phyloP scores from a whole-genome alignment of 2,888 invertebrate species.

The Leucophenga montana region DNA sequence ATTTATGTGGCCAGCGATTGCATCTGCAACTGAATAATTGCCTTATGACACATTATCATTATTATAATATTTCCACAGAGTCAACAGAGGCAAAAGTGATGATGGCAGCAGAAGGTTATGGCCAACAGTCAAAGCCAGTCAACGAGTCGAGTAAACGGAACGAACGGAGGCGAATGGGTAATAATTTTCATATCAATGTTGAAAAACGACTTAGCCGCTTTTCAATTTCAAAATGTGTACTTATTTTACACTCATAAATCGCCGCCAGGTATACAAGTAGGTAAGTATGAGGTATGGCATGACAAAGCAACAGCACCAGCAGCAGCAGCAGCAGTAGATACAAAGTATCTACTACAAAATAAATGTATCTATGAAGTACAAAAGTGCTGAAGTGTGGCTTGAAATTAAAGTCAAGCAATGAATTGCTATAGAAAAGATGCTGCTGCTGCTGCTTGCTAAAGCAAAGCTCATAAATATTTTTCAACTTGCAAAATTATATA shows the following conservation, averaged over 20 bases:
- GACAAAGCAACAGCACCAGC: not conserved
- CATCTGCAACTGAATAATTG: slow-evolving; percentile 63
- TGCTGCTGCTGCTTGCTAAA: not conserved
- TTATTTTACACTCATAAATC: slow-evolving; percentile 24
- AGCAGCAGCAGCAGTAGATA: not conserved
- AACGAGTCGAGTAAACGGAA: not conserved
- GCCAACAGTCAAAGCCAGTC: slow-evolving; percentile 1
- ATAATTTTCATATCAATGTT: slow-evolving; percentile 28
- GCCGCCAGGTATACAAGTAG: not conserved
- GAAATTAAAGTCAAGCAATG: slow-evolving; percentile 52
- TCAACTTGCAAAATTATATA: slow-evolving; percentile 61
- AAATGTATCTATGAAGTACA: not conserved
- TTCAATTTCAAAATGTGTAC: slow-evolving; percentile 18
- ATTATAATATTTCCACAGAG: slow-evolving; percentile 45
- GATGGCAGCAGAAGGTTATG: slow-evolving; percentile 4
- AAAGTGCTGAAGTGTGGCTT: slow-evolving; percentile 30
- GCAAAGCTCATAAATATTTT: slow-evolving; percentile 55
- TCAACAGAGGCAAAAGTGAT: slow-evolving; percentile 1
- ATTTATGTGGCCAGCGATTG: slow-evolving; percentile 50
- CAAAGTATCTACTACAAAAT: not conserved
- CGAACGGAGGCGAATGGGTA: not conserved
- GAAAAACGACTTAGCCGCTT: slow-evolving; percentile 19
- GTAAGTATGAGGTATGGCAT: no score
- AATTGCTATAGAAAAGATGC: slow-evolving; percentile 18
- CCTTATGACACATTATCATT: slow-evolving; percentile 67